Conservation (phyloP, 1,140 invertebrate species). For the Thrips palmi region DNA sequence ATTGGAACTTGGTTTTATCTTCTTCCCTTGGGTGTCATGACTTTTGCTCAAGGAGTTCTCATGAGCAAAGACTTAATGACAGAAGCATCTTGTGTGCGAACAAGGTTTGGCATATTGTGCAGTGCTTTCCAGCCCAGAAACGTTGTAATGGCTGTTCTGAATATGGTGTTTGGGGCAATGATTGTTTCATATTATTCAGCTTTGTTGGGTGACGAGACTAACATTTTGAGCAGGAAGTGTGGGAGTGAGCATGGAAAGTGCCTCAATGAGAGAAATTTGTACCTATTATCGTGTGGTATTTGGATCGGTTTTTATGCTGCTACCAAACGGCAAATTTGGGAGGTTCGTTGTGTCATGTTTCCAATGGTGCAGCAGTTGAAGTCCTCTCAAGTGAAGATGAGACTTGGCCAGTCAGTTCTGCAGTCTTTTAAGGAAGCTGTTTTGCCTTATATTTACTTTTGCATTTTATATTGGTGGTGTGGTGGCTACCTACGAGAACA, state of each 20-base stretch:
- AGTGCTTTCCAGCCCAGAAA: conserved; percentile 38
- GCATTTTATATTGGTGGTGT: conserved; percentile 34
- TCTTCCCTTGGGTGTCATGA: conserved; percentile 28
- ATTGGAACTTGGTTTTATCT: conserved; percentile 33
- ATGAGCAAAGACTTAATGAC: conserved; percentile 36
- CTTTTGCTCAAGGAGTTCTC: conserved; percentile 34
- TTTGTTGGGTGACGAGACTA: conserved; percentile 30
- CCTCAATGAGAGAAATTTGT: conserved; percentile 33
- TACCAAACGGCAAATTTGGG: conserved; percentile 30
- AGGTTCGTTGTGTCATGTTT: conserved; percentile 25
- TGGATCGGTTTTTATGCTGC: conserved; percentile 51
- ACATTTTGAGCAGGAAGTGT: conserved; percentile 23
- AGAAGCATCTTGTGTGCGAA: conserved; percentile 30
- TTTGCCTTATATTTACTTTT: conserved; percentile 38
- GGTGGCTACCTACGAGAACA: conserved; percentile 25
- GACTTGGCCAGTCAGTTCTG: conserved; percentile 31
- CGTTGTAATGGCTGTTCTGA: conserved; percentile 30
- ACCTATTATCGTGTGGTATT: conserved; percentile 41
- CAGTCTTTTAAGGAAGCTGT: conserved; percentile 34
- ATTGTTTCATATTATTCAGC: conserved; percentile 40
- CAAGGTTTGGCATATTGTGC: conserved; percentile 37
- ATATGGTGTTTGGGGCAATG: conserved; percentile 35
- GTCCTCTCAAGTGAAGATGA: conserved; percentile 36
- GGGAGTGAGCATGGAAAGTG: conserved; percentile 19
- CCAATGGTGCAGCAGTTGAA: conserved; percentile 45